These are phyloP conservation scores for Nothobranchius furzeri DNA, from an alignment of 2,113 vertebrate genomes.

Conservation along the genomic window DNA sequence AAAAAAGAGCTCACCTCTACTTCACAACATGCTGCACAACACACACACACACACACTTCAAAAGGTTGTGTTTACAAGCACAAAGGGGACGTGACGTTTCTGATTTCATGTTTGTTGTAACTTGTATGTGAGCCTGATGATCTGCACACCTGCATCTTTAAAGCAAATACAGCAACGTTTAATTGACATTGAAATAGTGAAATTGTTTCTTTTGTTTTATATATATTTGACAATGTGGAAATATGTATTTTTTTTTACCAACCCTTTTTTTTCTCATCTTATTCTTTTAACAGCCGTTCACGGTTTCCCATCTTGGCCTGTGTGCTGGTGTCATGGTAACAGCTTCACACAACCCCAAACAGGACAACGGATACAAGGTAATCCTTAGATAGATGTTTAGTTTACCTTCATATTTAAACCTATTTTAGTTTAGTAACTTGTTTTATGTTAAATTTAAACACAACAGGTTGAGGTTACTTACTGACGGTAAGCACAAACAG, in stretches of 20 bases:
- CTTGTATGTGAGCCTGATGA: too few species aligned
- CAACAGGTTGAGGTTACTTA: too few species aligned
- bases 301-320: conserved; percentile 87
- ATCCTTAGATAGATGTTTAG: background rate
- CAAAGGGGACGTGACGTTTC: background rate
- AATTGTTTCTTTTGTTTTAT: background rate
- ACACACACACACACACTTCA: conserved; percentile 8
- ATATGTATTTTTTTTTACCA: background rate
- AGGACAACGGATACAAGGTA: conserved; percentile 99
- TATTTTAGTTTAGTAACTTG: too few species aligned
- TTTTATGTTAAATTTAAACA: too few species aligned
- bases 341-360: conserved; percentile 96
- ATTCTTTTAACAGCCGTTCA: conserved; percentile 84
- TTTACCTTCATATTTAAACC: too few species aligned
- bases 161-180: too few species aligned
- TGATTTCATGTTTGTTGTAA: too few species aligned
- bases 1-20: background rate
- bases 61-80: background rate
- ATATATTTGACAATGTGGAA: background rate
- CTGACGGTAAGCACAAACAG: too few species aligned
- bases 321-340: conserved; percentile 97
- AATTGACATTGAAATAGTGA: too few species aligned
- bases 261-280: background rate
- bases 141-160: too few species aligned
- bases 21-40: conserved; percentile 42